Conservation (phyloP, 2,888 invertebrate genomes). For the Hyposoter dolosus region DNA sequence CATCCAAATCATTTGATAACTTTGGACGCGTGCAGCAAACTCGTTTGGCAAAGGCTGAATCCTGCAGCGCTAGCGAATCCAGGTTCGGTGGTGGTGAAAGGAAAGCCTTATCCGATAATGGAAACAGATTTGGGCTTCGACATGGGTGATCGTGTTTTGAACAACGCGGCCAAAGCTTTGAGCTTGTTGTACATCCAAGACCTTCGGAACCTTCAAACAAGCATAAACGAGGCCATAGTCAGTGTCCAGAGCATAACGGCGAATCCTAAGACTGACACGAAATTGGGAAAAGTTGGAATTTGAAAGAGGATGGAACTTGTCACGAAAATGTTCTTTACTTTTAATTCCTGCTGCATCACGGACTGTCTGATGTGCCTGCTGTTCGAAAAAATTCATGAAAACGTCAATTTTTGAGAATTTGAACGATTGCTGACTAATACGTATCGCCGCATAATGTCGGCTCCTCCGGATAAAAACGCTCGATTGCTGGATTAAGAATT, state of each 20-base stretch:
- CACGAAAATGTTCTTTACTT: neutral
- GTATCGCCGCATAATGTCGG: neutral
- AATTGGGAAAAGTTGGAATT: constrained; percentile 95
- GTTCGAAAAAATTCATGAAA: constrained; percentile 38
- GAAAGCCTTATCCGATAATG: constrained; percentile 90
- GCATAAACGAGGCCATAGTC: constrained; percentile 97
- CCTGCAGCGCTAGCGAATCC: constrained; percentile 87
- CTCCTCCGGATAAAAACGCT: neutral
- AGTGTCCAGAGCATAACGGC: constrained; percentile 96
- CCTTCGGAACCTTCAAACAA: constrained; percentile 94
- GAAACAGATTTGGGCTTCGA: constrained; percentile 89
- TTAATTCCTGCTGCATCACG: constrained; percentile 14
- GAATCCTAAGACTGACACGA: constrained; percentile 98
- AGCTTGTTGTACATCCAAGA: constrained; percentile 94
- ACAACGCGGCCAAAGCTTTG: constrained; percentile 91
- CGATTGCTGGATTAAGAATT: neutral
- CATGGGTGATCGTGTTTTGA: constrained; percentile 88
- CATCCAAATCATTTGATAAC: constrained; percentile 93
- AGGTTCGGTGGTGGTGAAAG: constrained; percentile 86
- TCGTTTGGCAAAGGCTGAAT: constrained; percentile 87
- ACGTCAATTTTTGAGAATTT: constrained; percentile 10
- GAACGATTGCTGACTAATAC: neutral
- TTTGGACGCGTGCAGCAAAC: constrained; percentile 89
- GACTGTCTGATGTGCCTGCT: neutral
- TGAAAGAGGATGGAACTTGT: constrained; percentile 77